A percentile compares a stretch with the other conserved stretches of the same genome.
phyloP scores from a whole-genome alignment of 2,797 vertebrate species.

The Pseudochromis fuscus region DNA sequence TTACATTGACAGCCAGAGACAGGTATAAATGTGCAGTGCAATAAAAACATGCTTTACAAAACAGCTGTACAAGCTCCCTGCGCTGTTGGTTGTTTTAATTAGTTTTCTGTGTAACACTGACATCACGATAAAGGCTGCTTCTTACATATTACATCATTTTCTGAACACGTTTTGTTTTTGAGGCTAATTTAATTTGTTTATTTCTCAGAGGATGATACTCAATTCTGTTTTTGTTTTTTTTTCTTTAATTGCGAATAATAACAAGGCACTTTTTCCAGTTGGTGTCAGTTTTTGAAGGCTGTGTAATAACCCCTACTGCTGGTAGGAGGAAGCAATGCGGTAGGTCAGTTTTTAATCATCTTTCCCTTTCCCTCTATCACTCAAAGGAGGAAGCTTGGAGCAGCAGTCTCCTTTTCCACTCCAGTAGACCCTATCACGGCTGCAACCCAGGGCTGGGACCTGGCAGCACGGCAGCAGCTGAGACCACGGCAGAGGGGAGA shows the following conservation, averaged over 20 bases:
- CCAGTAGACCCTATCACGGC: constrained; percentile 62
- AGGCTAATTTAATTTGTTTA: neutral
- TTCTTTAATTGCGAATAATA: constrained; percentile 3
- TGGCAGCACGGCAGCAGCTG: constrained; percentile 58
- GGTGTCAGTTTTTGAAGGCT: constrained; percentile 44
- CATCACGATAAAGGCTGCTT: constrained; percentile 2
- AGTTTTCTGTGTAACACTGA: constrained; percentile 3
- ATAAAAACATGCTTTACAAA: constrained; percentile 55
- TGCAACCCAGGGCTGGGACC: constrained; percentile 54
- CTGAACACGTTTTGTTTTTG: neutral
- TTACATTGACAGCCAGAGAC: constrained; percentile 65
- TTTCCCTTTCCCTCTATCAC: constrained; percentile 33
- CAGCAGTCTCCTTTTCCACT: constrained; percentile 67
- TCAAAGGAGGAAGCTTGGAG: constrained; percentile 41
- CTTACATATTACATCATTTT: neutral
- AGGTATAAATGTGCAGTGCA: constrained; percentile 60
- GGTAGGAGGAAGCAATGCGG: constrained; percentile 52
- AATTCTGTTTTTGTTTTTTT: neutral
- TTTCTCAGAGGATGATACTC: neutral
- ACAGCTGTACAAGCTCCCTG: constrained; percentile 49
- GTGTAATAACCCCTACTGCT: constrained; percentile 39
- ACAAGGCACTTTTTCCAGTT: constrained; percentile 12
- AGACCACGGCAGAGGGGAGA: constrained; percentile 40
- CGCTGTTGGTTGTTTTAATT: constrained; percentile 57
- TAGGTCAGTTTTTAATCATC: constrained; percentile 68